Conservation (phyloP, 2,113 vertebrate genomes). For the Pollimyrus isidori region DNA sequence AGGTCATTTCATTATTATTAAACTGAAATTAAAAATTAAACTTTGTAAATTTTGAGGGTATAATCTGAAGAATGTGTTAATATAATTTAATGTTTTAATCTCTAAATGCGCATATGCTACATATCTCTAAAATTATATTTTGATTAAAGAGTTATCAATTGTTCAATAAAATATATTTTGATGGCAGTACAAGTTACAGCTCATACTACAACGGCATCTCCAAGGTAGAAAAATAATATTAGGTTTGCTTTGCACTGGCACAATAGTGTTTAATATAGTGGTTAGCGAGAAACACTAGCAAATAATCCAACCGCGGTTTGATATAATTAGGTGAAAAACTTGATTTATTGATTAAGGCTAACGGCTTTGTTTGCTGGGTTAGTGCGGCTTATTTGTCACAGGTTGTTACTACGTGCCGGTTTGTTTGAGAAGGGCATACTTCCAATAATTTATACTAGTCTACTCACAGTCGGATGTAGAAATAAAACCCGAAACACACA, state of each 20-base stretch:
- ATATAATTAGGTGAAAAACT: not conserved
- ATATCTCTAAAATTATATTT: not conserved
- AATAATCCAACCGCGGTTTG: not conserved
- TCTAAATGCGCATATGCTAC: not conserved
- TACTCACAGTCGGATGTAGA: not conserved
- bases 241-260: not conserved
- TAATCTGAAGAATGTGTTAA: not conserved
- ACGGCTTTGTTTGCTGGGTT: not conserved
- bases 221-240: not conserved
- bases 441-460: not conserved
- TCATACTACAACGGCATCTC: not conserved
- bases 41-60: not conserved
- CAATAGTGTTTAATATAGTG: not conserved
- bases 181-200: not conserved
- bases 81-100: not conserved
- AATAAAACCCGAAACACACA: not conserved
- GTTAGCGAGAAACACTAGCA: not conserved
- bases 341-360: not conserved
- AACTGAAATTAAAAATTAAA: too few species aligned
- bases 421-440: not conserved
- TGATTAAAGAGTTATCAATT: not conserved
- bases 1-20: too few species aligned
- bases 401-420: not conserved
- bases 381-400: not conserved
- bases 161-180: not conserved